Percentiles rank a stretch among this genome's conserved stretches.
Conservation (phyloP, 2,113 vertebrate species). For the Gambusia affinis region DNA sequence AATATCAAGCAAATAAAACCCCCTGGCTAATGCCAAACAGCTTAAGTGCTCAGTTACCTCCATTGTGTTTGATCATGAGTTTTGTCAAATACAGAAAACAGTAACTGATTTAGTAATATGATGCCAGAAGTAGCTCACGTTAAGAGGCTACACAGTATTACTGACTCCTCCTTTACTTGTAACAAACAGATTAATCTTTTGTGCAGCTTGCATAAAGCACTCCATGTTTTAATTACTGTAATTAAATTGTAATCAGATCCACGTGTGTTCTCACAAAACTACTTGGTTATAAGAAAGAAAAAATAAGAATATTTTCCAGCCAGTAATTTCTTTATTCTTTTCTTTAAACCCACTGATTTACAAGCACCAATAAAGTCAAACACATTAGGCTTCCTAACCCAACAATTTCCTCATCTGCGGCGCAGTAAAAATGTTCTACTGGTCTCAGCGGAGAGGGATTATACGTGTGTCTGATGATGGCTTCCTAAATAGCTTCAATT, state of each 20-base stretch:
- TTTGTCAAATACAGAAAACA: background rate
- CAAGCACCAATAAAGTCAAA: slow-evolving; percentile 60
- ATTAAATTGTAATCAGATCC: slow-evolving; percentile 22
- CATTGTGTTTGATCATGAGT: background rate
- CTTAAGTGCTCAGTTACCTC: background rate
- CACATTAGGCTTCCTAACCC: slow-evolving; percentile 54
- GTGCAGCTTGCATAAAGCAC: slow-evolving; percentile 7
- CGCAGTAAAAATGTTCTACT: slow-evolving; percentile 40
- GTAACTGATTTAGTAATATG: background rate
- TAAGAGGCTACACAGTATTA: background rate
- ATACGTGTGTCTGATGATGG: slow-evolving; percentile 87
- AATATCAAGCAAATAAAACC: background rate
- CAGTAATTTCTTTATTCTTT: slow-evolving; percentile 19
- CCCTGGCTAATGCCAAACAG: background rate
- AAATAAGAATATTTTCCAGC: slow-evolving; percentile 23
- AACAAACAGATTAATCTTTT: slow-evolving; percentile 7
- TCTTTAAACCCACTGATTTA: slow-evolving; percentile 39
- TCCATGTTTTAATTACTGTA: slow-evolving; percentile 7
- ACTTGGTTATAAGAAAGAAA: background rate
- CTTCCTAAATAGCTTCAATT: slow-evolving; percentile 86
- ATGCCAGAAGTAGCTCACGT: no score
- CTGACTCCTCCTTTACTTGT: slow-evolving; percentile 14
- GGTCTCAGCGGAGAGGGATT: slow-evolving; percentile 76
- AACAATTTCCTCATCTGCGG: slow-evolving; percentile 57
- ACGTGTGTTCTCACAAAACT: slow-evolving; percentile 1